These are phyloP conservation scores for Cryptophagus acutangulus DNA, from an alignment of 2,888 invertebrate genomes.

Conservation along the genomic window DNA sequence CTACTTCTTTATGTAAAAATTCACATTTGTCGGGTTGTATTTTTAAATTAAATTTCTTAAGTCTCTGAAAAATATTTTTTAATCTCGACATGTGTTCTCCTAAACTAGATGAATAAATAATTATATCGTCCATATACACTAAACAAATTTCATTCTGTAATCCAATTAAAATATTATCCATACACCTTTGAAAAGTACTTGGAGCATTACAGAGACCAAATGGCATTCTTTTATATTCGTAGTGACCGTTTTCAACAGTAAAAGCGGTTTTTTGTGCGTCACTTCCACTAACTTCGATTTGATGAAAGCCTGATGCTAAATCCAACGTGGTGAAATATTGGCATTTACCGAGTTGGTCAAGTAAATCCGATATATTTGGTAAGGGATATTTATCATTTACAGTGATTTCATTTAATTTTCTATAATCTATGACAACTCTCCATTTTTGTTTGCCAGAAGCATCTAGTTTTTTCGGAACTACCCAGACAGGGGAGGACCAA, in stretches of 20 bases:
- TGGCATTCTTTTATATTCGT: neutral
- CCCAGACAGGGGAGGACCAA: slow-evolving; percentile 6
- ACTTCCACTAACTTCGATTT: neutral
- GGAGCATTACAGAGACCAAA: neutral
- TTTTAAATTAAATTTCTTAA: slow-evolving; percentile 17
- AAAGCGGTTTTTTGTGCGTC: neutral
- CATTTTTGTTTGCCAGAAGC: slow-evolving; percentile 6
- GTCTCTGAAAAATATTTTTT: slow-evolving; percentile 14
- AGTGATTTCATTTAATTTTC: slow-evolving; percentile 9
- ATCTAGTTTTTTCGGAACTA: slow-evolving; percentile 17
- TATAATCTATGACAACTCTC: slow-evolving; percentile 11
- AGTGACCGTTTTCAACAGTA: neutral
- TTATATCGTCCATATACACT: slow-evolving; percentile 21
- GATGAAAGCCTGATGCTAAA: slow-evolving; percentile 3
- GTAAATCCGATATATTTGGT: slow-evolving; percentile 8
- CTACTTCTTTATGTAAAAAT: slow-evolving; percentile 11
- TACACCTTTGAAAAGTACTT: neutral
- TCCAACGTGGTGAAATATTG: slow-evolving; percentile 3
- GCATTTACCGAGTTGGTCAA: slow-evolving; percentile 4
- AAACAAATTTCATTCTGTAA: slow-evolving; percentile 14
- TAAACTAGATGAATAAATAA: slow-evolving; percentile 16
- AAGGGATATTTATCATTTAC: slow-evolving; percentile 6
- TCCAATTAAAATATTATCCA: neutral
- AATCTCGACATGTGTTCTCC: slow-evolving; percentile 16
- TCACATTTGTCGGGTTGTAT: slow-evolving; percentile 18